Evolutionary conservation across 1,140 invertebrate species (phyloP).

Genomic region (Aphelenchoides fujianensis): DNA sequence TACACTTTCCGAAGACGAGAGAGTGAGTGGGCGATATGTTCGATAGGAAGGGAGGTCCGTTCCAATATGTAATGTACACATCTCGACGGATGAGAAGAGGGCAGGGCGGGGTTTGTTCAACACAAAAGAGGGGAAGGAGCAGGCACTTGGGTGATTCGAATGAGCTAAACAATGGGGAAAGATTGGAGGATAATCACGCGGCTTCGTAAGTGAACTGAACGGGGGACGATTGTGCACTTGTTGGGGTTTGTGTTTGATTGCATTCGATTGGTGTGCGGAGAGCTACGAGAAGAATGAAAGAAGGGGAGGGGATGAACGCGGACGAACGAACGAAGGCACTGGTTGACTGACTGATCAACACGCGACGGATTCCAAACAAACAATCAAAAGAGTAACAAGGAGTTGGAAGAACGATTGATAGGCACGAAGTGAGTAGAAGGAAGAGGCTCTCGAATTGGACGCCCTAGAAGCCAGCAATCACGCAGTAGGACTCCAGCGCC

Average conservation of each 20-base stretch:
- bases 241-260: too few species aligned
- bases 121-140: too few species aligned
- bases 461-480: conserved; percentile 79
- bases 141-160: not conserved
- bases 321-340: not conserved
- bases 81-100: too few species aligned
- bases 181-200: conserved; percentile 1
- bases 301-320: not conserved
- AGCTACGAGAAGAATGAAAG: too few species aligned
- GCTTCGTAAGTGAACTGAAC: not conserved
- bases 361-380: too few species aligned
- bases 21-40: too few species aligned
- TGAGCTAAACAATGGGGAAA: not conserved
- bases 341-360: too few species aligned
- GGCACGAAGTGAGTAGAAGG: conserved; percentile 14
- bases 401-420: not conserved
- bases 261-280: not conserved
- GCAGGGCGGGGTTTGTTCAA: too few species aligned
- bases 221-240: not conserved
- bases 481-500: conserved; percentile 82
- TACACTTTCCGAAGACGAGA: too few species aligned
- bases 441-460: not conserved
- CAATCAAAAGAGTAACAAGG: too few species aligned
- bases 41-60: too few species aligned
- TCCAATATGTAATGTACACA: too few species aligned